Evolutionary conservation across 2,888 invertebrate species (phyloP).

Genomic region (Caenorhabditis drosophilae): DNA sequence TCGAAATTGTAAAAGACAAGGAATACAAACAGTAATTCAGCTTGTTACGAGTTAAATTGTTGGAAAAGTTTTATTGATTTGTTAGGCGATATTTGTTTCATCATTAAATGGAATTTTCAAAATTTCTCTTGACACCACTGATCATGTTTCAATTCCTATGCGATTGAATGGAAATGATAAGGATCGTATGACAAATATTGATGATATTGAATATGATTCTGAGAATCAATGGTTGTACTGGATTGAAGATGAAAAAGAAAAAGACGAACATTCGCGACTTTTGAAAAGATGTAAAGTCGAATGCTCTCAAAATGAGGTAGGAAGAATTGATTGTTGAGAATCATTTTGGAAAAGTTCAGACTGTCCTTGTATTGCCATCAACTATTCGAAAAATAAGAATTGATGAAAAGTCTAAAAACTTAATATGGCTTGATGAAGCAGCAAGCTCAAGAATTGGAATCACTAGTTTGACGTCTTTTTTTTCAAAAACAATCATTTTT

Average conservation of each 20-base stretch:
- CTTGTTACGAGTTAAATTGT: too few relatives aligned
- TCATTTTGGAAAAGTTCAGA: background rate
- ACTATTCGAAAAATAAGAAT: background rate
- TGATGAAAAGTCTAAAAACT: background rate
- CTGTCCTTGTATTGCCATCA: background rate
- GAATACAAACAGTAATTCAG: background rate
- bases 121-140: constrained; percentile 1
- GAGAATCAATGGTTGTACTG: background rate
- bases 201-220: constrained; percentile 3
- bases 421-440: constrained; percentile 3
- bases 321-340: too few relatives aligned
- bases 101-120: background rate
- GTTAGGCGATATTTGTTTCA: constrained; percentile 3
- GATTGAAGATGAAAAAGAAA: background rate
- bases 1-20: background rate
- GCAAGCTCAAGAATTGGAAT: constrained; percentile 4
- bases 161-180: background rate
- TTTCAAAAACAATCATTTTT: constrained; percentile 4
- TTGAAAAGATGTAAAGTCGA: background rate
- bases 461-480: constrained; percentile 1
- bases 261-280: background rate
- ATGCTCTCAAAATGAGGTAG: background rate
- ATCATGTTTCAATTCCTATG: background rate
- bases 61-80: too few relatives aligned
- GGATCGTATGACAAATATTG: background rate